Percentiles rank a stretch among this genome's conserved stretches.
Evolutionary conservation across 2,113 vertebrate genomes (phyloP).

Genomic region (Peromyscus maniculatus): DNA sequence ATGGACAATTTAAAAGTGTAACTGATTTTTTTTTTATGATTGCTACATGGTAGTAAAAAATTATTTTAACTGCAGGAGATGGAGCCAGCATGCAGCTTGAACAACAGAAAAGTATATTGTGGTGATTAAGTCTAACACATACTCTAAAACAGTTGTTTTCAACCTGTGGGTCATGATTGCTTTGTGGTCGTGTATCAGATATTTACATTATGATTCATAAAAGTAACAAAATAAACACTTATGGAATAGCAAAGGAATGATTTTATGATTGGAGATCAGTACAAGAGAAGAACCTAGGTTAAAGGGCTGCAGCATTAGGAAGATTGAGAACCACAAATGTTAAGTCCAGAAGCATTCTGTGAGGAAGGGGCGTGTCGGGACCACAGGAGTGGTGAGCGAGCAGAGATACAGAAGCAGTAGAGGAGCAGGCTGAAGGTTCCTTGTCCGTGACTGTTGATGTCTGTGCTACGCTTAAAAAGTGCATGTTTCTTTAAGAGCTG

Average conservation of each 20-base stretch:
- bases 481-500: not conserved
- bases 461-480: not conserved
- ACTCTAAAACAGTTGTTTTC: not conserved
- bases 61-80: conserved; percentile 1
- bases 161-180: not conserved
- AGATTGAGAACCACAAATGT: not conserved
- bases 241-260: not conserved
- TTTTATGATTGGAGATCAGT: not conserved
- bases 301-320: not conserved
- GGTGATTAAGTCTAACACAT: not conserved
- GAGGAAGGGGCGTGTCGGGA: not conserved
- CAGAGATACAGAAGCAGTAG: not conserved
- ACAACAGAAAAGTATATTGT: not conserved
- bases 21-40: conserved; percentile 23
- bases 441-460: not conserved
- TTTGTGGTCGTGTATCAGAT: not conserved
- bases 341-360: not conserved
- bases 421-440: not conserved
- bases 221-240: not conserved
- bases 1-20: not conserved
- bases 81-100: conserved; percentile 8
- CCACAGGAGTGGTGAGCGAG: not conserved
- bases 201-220: not conserved
- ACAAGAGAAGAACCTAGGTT: not conserved
- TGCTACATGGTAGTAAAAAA: conserved; percentile 8